A percentile compares a stretch with the other conserved stretches of the same genome.
Evolutionary conservation across 2,113 vertebrate species (phyloP).

Genomic region (Mobula birostris): DNA sequence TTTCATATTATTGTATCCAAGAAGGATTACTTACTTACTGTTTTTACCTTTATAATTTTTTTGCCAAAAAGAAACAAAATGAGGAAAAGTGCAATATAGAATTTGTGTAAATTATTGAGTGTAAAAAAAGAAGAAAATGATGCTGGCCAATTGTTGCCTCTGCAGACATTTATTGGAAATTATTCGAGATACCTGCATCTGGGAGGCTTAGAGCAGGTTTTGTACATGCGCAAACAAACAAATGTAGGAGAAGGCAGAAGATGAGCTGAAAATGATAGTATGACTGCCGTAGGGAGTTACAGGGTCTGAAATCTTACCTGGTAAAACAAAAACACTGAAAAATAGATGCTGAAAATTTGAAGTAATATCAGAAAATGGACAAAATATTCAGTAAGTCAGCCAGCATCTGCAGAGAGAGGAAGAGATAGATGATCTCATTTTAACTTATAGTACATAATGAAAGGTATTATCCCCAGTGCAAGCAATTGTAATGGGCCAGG

Average conservation of each 20-base stretch:
- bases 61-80: background rate
- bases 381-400: too few relatives aligned
- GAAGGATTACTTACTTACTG: background rate
- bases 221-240: background rate
- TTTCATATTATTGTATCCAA: background rate
- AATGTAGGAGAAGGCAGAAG: background rate
- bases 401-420: too few relatives aligned
- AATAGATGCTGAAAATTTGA: too few relatives aligned
- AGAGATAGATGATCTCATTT: too few relatives aligned
- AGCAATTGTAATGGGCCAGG: background rate
- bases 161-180: background rate
- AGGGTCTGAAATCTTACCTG: background rate
- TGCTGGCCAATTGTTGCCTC: background rate
- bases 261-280: background rate
- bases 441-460: background rate
- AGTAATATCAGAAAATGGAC: too few relatives aligned
- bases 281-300: background rate
- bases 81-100: conserved; percentile 31
- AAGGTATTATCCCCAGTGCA: background rate
- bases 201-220: background rate
- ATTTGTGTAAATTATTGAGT: conserved; percentile 22
- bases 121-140: too few relatives aligned
- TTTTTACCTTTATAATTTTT: background rate
- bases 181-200: background rate
- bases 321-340: too few relatives aligned